Percentiles rank a stretch among this genome's conserved stretches.
phyloP scores from a whole-genome alignment of 2,888 invertebrate species.

The Cerastis rubricosa region DNA sequence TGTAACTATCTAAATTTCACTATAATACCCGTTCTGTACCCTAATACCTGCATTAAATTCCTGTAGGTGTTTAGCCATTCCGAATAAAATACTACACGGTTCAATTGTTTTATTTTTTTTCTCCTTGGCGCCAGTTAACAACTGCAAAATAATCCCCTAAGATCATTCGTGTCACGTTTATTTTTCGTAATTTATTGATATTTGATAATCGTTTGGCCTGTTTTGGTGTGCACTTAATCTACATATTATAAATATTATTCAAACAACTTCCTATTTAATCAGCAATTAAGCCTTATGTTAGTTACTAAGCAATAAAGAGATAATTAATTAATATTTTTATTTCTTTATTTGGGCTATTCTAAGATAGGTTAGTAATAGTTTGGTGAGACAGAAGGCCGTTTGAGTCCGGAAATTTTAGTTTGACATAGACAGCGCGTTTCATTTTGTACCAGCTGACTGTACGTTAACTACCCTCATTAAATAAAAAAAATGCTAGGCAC shows the following conservation, averaged over 20 bases:
- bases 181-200: slow-evolving; percentile 53
- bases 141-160: slow-evolving; percentile 18
- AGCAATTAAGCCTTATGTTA: slow-evolving; percentile 31
- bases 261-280: slow-evolving; percentile 52
- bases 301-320: slow-evolving; percentile 15
- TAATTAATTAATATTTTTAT: slow-evolving; percentile 18
- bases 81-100: slow-evolving; percentile 24
- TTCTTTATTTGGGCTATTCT: slow-evolving; percentile 27
- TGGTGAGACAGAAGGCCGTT: slow-evolving; percentile 2
- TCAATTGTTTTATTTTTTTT: slow-evolving; percentile 54
- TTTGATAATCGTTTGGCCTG: slow-evolving; percentile 46
- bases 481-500: not conserved
- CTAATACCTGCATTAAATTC: slow-evolving; percentile 9
- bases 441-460: not conserved
- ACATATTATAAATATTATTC: slow-evolving; percentile 33
- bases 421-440: not conserved
- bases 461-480: not conserved
- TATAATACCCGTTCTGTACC: not conserved
- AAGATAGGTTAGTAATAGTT: not conserved
- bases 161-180: slow-evolving; percentile 54
- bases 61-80: slow-evolving; percentile 28
- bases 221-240: slow-evolving; percentile 53
- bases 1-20: not conserved
- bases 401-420: not conserved
- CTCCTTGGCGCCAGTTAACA: slow-evolving; percentile 44